Conservation (phyloP, 2,797 vertebrate genomes). For the Lutjanus argentimaculatus region DNA sequence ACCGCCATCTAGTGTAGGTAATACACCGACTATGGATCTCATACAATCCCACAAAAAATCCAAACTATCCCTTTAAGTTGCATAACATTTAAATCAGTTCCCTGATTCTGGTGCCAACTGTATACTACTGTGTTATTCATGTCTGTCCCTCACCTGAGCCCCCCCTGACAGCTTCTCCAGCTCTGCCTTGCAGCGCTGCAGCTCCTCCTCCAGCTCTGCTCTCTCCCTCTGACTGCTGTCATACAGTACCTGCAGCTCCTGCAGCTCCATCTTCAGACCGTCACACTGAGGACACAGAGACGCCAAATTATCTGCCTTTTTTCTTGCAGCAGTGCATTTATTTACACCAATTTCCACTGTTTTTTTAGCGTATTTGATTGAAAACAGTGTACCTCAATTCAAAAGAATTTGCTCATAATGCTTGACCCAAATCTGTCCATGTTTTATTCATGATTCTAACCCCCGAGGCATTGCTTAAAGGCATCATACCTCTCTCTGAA, state of each 20-base stretch:
- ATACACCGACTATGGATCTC: too few species aligned
- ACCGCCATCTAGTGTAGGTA: too few species aligned
- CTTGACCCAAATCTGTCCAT: constrained; percentile 1
- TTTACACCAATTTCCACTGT: neutral
- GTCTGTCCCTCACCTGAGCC: constrained; percentile 79
- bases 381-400: neutral
- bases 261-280: constrained; percentile 85
- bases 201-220: constrained; percentile 88
- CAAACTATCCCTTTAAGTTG: too few species aligned
- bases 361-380: neutral
- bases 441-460: constrained; percentile 12
- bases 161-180: constrained; percentile 87
- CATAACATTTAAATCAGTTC: neutral
- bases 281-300: constrained; percentile 82
- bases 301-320: constrained; percentile 14
- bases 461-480: neutral
- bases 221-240: constrained; percentile 87
- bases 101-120: neutral
- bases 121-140: neutral
- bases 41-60: too few species aligned
- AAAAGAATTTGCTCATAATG: neutral
- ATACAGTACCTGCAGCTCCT: constrained; percentile 88
- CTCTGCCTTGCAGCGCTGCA: constrained; percentile 91
- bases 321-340: neutral
- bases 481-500: constrained; percentile 85